These are phyloP conservation scores for Lepidurus couesii DNA, from an alignment of 1,140 invertebrate species.

Conservation along the genomic window DNA sequence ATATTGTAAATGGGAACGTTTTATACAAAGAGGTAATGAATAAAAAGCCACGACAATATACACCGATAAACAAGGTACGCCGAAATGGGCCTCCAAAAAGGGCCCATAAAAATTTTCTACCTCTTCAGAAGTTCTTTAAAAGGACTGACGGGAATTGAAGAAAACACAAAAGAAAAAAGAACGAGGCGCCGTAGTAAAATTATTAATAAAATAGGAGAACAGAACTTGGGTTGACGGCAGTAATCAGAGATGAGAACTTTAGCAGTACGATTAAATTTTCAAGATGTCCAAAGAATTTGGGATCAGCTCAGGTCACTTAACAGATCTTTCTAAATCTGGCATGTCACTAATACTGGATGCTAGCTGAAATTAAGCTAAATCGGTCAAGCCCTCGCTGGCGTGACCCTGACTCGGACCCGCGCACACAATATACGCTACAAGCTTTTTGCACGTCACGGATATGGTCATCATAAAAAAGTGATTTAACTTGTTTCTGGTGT, in stretches of 20 bases:
- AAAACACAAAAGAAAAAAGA: not conserved
- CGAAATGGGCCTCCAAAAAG: slow-evolving; percentile 11
- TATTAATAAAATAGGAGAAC: not conserved
- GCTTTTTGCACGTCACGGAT: not conserved
- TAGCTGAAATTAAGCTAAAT: slow-evolving; percentile 4
- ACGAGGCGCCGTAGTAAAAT: not conserved
- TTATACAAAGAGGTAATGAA: slow-evolving; percentile 22
- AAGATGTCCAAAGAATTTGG: not conserved
- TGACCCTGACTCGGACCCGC: not conserved
- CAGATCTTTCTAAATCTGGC: slow-evolving; percentile 16
- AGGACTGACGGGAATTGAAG: not conserved
- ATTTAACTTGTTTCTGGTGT: not conserved
- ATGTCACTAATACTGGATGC: slow-evolving; percentile 22
- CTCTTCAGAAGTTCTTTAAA: not conserved
- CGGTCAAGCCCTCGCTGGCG: not conserved
- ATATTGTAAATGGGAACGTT: slow-evolving; percentile 12
- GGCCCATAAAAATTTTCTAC: not conserved
- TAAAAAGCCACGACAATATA: slow-evolving; percentile 19
- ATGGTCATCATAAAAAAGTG: slow-evolving; percentile 7
- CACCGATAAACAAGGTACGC: slow-evolving; percentile 12
- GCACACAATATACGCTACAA: not conserved
- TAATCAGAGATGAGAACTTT: slow-evolving; percentile 5
- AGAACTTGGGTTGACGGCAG: not conserved
- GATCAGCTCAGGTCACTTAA: not conserved
- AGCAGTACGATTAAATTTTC: slow-evolving; percentile 8